These are phyloP conservation scores for Silurus aristotelis DNA, from an alignment of 2,797 vertebrate genomes.

Conservation along the genomic window DNA sequence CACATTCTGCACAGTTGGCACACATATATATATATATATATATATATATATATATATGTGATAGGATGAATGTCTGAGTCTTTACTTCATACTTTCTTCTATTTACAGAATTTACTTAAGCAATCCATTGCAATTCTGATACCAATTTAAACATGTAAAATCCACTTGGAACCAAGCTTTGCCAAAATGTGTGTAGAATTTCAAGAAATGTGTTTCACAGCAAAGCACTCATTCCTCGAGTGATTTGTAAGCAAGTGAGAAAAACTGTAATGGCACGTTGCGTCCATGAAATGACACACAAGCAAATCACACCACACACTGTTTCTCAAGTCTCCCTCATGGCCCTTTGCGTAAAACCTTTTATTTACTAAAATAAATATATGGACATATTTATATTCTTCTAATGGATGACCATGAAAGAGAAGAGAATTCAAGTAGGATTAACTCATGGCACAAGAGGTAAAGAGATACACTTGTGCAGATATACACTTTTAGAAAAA, in stretches of 20 bases:
- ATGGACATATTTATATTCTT: not conserved
- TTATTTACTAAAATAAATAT: not conserved
- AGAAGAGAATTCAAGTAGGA: conserved; percentile 45
- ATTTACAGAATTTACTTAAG: not conserved
- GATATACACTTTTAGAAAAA: conserved; percentile 18
- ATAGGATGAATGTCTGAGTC: not conserved
- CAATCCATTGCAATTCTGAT: too few species aligned
- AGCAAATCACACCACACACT: conserved; percentile 40
- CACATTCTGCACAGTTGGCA: not conserved
- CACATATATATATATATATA: not conserved
- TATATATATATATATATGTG: not conserved
- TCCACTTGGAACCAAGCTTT: too few species aligned
- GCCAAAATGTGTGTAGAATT: conserved; percentile 5
- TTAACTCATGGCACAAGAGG: conserved; percentile 33
- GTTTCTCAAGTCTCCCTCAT: conserved; percentile 53
- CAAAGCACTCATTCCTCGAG: not conserved
- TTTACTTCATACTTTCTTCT: not conserved
- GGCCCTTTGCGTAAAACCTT: conserved; percentile 40
- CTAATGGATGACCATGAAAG: conserved; percentile 43
- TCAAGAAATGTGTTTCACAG: not conserved
- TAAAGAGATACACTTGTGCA: conserved; percentile 28
- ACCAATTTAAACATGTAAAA: too few species aligned
- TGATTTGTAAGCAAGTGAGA: conserved; percentile 12
- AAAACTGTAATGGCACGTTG: conserved; percentile 20
- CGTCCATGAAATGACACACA: conserved; percentile 24